phyloP scores from a whole-genome alignment of 1,140 invertebrate genomes.

The Hypsibius dujardini region DNA sequence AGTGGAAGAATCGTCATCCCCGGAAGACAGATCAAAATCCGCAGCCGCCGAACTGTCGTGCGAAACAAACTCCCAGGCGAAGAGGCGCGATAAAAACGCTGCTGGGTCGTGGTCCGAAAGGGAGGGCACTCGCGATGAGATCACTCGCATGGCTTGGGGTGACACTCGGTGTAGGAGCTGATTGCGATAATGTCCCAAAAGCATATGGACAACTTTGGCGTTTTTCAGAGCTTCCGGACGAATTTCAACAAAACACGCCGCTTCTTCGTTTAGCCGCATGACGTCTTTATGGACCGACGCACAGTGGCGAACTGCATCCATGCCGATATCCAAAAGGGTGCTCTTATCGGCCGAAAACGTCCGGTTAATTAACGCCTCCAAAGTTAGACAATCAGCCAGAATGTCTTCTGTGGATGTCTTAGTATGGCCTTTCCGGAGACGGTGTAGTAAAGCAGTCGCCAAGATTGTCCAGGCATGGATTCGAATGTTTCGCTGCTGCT shows the following conservation, averaged over 20 bases:
- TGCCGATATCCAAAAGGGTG: background rate
- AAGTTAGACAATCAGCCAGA: too few species aligned
- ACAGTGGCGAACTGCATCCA: background rate
- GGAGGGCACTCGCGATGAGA: background rate
- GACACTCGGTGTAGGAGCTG: background rate
- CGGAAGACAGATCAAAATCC: too few species aligned
- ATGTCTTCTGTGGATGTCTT: too few species aligned
- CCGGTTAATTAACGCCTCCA: background rate
- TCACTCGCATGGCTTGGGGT: background rate
- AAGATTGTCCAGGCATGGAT: background rate
- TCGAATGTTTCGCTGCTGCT: background rate
- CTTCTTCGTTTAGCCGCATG: background rate
- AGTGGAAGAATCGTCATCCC: too few species aligned
- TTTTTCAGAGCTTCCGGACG: background rate
- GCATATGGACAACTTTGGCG: background rate
- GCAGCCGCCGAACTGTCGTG: background rate
- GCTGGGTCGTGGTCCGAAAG: background rate
- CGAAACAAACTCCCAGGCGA: background rate
- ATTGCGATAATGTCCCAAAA: constrained; percentile 1
- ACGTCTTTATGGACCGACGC: background rate
- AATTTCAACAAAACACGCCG: background rate
- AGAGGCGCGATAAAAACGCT: background rate
- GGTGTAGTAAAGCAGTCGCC: background rate
- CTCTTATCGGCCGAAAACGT: background rate
- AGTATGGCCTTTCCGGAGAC: background rate